These are phyloP conservation scores for Mastacembelus armatus DNA, from an alignment of 2,797 vertebrate genomes.

Conservation along the genomic window DNA sequence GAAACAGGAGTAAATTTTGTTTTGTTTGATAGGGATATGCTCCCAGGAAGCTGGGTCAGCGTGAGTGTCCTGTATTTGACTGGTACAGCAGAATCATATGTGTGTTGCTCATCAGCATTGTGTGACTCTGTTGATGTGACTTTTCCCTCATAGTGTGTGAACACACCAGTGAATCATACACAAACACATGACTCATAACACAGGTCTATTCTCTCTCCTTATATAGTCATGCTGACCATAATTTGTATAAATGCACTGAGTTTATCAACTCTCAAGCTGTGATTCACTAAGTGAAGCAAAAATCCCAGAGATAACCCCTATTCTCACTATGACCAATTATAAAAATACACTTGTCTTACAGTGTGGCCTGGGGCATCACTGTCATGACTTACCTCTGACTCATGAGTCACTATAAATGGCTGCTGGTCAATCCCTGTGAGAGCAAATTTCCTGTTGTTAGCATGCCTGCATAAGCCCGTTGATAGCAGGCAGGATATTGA, in stretches of 20 bases:
- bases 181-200: constrained; percentile 52
- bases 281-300: constrained; percentile 48
- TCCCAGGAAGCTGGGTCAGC: constrained; percentile 13
- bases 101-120: constrained; percentile 58
- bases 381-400: constrained; percentile 66
- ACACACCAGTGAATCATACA: constrained; percentile 31
- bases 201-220: constrained; percentile 26
- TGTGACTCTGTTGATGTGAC: constrained; percentile 66
- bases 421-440: constrained; percentile 63
- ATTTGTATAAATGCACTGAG: constrained; percentile 5
- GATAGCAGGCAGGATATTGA: constrained; percentile 78
- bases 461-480: constrained; percentile 69
- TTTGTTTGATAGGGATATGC: constrained; percentile 14
- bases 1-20: neutral
- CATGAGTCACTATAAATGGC: constrained; percentile 62
- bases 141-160: constrained; percentile 56
- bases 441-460: constrained; percentile 79
- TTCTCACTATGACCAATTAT: constrained; percentile 36
- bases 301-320: constrained; percentile 38
- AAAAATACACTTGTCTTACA: constrained; percentile 22
- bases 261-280: constrained; percentile 29
- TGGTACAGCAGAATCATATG: constrained; percentile 43
- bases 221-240: constrained; percentile 18
- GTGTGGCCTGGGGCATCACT: constrained; percentile 22
- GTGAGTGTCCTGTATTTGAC: constrained; percentile 23